phyloP scores from a whole-genome alignment of 2,113 vertebrate genomes.

The Phycodurus eques region DNA sequence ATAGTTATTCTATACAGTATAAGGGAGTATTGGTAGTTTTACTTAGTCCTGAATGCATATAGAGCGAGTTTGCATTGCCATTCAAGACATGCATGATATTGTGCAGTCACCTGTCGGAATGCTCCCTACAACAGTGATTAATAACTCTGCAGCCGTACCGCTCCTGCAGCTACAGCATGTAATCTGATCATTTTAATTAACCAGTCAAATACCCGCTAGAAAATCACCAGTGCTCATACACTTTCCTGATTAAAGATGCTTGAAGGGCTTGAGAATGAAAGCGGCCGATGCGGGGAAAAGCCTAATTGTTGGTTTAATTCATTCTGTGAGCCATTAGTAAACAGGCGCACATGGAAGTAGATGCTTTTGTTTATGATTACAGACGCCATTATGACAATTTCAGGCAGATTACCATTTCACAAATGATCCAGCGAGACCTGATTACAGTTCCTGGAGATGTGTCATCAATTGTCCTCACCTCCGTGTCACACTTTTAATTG shows the following conservation, averaged over 20 bases:
- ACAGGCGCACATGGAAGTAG: conserved; percentile 39
- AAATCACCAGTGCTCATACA: conserved; percentile 29
- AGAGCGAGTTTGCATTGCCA: not conserved
- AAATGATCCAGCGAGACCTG: conserved; percentile 33
- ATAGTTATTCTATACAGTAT: not conserved
- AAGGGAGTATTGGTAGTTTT: not conserved
- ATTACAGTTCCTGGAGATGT: conserved; percentile 36
- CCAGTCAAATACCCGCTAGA: conserved; percentile 2
- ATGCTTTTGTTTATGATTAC: conserved; percentile 57
- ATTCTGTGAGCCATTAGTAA: conserved; percentile 52
- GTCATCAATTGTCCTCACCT: conserved; percentile 54
- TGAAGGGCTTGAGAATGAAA: conserved; percentile 30
- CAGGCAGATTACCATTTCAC: conserved; percentile 59
- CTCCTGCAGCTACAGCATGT: conserved; percentile 2
- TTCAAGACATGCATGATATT: conserved; percentile 9
- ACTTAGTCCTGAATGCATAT: not conserved
- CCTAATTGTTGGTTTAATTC: conserved; percentile 19
- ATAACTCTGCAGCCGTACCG: conserved; percentile 24
- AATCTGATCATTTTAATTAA: not conserved
- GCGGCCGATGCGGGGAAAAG: conserved; percentile 10
- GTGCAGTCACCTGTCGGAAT: conserved; percentile 58
- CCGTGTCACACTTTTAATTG: conserved; percentile 58
- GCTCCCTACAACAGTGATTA: conserved; percentile 26
- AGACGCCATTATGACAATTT: conserved; percentile 54
- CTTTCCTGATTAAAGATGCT: conserved; percentile 49